Percentiles rank a stretch among this genome's conserved stretches.
phyloP scores from a whole-genome alignment of 2,888 invertebrate genomes.

The Dryococelus australis region DNA sequence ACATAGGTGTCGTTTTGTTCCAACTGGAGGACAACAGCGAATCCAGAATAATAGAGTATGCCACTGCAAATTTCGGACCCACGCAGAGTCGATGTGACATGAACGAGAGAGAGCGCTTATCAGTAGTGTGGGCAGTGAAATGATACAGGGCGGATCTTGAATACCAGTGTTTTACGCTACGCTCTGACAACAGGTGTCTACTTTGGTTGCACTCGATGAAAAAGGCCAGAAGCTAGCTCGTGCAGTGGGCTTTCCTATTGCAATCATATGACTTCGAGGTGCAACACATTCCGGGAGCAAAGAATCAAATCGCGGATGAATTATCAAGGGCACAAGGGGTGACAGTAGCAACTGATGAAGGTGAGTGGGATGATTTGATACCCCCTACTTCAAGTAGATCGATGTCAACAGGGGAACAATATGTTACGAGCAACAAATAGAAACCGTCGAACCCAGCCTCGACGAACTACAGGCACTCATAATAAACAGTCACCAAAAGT shows the following conservation, averaged over 20 bases:
- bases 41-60: neutral
- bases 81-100: neutral
- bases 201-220: neutral
- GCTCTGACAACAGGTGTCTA: neutral
- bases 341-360: no score
- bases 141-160: neutral
- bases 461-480: no score
- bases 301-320: no score
- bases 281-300: no score
- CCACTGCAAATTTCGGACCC: neutral
- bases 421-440: no score
- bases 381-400: no score
- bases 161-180: neutral
- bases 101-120: neutral
- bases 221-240: neutral
- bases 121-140: neutral
- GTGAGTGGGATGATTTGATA: no score
- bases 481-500: no score
- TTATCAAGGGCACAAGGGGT: no score
- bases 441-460: no score
- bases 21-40: neutral
- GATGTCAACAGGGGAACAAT: no score
- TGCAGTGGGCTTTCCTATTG: neutral
- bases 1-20: neutral
- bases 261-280: neutral